Percentiles rank a stretch among this genome's conserved stretches.
These are phyloP conservation scores for Tupaia chinensis DNA, from an alignment of 2,113 vertebrate species.

Conservation along the genomic window DNA sequence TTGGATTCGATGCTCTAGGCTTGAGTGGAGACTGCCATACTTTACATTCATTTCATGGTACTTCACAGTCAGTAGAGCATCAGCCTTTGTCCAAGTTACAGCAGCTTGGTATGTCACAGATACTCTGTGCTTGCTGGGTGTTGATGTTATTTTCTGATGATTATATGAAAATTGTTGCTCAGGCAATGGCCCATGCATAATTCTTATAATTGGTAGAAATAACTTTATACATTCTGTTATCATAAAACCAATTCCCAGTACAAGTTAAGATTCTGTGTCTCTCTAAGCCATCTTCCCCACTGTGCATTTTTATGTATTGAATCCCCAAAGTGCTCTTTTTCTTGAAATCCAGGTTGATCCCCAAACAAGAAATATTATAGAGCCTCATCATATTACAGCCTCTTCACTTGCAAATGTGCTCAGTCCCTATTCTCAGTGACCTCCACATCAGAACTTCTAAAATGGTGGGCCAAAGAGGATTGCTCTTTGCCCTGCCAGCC, in stretches of 20 bases:
- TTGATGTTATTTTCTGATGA: conserved; percentile 27
- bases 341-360: conserved; percentile 19
- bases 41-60: background rate
- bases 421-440: background rate
- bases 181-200: background rate
- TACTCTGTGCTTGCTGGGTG: background rate
- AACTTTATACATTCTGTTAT: conserved; percentile 6
- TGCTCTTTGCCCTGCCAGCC: background rate
- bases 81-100: background rate
- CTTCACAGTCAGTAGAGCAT: background rate
- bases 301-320: conserved; percentile 3
- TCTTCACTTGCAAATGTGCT: background rate
- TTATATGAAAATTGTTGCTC: conserved; percentile 36
- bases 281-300: background rate
- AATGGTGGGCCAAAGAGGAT: background rate
- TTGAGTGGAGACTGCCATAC: background rate
- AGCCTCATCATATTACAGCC: background rate
- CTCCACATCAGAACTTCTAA: background rate
- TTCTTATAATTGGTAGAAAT: background rate
- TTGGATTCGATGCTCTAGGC: background rate
- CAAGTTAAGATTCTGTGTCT: background rate
- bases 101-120: background rate
- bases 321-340: background rate
- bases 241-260: conserved; percentile 13
- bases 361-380: background rate